These are phyloP conservation scores for Semotilus atromaculatus DNA, from an alignment of 2,797 vertebrate genomes.

Conservation along the genomic window DNA sequence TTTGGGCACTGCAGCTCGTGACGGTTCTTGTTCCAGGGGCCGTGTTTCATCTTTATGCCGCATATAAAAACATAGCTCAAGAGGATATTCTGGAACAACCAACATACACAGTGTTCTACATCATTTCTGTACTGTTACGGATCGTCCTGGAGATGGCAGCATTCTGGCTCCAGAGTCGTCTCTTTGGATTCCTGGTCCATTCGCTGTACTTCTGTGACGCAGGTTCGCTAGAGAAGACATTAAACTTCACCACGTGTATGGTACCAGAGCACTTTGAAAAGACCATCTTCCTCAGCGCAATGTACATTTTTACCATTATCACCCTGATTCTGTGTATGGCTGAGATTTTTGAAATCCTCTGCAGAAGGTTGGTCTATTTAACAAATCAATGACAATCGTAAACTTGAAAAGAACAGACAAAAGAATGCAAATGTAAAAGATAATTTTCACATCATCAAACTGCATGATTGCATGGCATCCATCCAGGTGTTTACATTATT, in stretches of 20 bases:
- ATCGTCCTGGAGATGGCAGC: slow-evolving; percentile 78
- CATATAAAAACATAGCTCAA: slow-evolving; percentile 78
- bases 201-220: slow-evolving; percentile 75
- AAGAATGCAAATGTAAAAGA: background rate
- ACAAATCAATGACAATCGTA: slow-evolving; percentile 65
- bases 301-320: slow-evolving; percentile 81
- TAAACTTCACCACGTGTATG: slow-evolving; percentile 74
- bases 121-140: slow-evolving; percentile 79
- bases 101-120: slow-evolving; percentile 74
- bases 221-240: slow-evolving; percentile 69
- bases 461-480: background rate
- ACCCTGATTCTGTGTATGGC: slow-evolving; percentile 76
- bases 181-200: slow-evolving; percentile 81
- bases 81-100: slow-evolving; percentile 78
- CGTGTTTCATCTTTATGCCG: slow-evolving; percentile 79
- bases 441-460: background rate
- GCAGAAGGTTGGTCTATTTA: slow-evolving; percentile 74
- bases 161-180: slow-evolving; percentile 82
- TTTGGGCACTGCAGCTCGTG: slow-evolving; percentile 79
- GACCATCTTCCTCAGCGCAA: slow-evolving; percentile 82
- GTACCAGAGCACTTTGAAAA: slow-evolving; percentile 85
- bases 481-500: slow-evolving; percentile 17
- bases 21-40: slow-evolving; percentile 78
- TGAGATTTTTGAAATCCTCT: slow-evolving; percentile 80
- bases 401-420: slow-evolving; percentile 5